phyloP scores from a whole-genome alignment of 2,113 vertebrate species.

The Anhinga anhinga region DNA sequence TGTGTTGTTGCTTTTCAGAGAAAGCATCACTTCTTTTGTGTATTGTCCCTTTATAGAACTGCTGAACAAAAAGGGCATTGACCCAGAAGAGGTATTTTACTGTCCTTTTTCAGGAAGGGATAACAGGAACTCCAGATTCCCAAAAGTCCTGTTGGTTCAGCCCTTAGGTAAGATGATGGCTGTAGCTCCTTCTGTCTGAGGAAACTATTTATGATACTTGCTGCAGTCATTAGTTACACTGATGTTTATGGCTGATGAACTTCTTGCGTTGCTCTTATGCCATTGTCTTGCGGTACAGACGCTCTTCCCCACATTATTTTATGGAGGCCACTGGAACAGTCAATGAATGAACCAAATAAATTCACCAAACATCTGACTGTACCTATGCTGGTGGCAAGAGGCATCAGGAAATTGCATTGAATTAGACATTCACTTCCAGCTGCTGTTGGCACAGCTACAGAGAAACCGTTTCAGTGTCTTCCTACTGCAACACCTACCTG shows the following conservation, averaged over 20 bases:
- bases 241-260: neutral
- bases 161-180: neutral
- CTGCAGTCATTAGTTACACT: neutral
- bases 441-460: neutral
- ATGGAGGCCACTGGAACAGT: neutral
- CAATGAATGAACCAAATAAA: neutral
- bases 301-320: neutral
- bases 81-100: neutral
- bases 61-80: neutral
- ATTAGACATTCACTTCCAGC: neutral
- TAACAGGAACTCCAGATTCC: neutral
- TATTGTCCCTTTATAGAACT: neutral
- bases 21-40: neutral
- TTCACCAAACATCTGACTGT: neutral
- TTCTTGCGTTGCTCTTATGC: neutral
- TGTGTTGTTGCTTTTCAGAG: neutral
- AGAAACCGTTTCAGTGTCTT: neutral
- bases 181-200: neutral
- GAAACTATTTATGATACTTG: neutral
- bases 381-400: neutral
- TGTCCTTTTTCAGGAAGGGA: neutral
- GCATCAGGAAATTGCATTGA: neutral
- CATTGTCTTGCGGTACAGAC: neutral
- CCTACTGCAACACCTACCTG: neutral
- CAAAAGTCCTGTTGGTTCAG: neutral